A percentile compares a stretch with the other conserved stretches of the same genome.
These are phyloP conservation scores for Mobula hypostoma DNA, from an alignment of 2,113 vertebrate genomes.

Conservation along the genomic window DNA sequence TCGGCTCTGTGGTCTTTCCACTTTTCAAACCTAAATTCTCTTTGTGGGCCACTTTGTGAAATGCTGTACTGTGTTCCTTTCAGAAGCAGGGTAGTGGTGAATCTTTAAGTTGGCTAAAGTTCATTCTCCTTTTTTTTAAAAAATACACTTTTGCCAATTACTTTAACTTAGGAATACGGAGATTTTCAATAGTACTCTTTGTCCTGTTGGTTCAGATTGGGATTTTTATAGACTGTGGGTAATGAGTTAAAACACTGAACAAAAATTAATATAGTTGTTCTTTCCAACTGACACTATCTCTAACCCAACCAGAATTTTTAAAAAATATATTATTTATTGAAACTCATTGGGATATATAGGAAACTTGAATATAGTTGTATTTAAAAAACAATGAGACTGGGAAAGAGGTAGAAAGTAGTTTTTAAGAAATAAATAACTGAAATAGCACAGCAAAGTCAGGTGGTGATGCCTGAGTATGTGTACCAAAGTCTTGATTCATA, in stretches of 20 bases:
- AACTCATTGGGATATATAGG: slow-evolving; percentile 17
- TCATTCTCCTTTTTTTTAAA: too few species aligned
- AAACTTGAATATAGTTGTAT: slow-evolving; percentile 30
- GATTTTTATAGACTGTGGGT: not conserved
- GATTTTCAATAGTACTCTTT: slow-evolving; percentile 25
- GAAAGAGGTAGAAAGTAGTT: not conserved
- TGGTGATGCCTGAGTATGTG: slow-evolving; percentile 14
- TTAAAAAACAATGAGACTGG: not conserved
- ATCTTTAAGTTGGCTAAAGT: not conserved
- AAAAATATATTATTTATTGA: slow-evolving; percentile 5
- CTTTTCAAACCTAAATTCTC: not conserved
- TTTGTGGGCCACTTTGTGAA: not conserved
- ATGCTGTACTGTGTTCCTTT: slow-evolving; percentile 11
- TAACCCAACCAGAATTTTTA: not conserved
- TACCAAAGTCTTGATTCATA: slow-evolving; percentile 30
- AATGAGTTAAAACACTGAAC: slow-evolving; percentile 13
- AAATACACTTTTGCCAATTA: not conserved
- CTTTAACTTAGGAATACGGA: not conserved
- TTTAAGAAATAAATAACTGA: not conserved
- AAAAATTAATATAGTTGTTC: not conserved
- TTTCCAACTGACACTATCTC: not conserved
- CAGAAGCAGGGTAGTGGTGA: not conserved
- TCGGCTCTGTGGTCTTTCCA: not conserved
- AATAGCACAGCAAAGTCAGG: slow-evolving; percentile 16
- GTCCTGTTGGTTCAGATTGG: not conserved